Conservation (phyloP, 2,888 invertebrate species). For the Lutraria lutraria region DNA sequence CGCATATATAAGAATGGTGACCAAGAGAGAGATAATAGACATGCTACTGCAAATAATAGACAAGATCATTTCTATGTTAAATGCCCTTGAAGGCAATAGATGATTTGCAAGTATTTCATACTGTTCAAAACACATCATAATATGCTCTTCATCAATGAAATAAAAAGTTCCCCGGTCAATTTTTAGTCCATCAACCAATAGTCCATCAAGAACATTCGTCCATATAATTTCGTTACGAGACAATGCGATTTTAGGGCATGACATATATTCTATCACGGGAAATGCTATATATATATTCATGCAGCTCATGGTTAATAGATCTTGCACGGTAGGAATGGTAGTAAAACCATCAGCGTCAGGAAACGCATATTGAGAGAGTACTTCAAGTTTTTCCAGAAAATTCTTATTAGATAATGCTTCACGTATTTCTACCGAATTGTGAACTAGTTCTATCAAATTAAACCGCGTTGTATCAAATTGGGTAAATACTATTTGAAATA, state of each 20-base stretch:
- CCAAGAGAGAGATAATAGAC: conserved; percentile 49
- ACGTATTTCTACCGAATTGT: not conserved
- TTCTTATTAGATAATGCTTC: not conserved
- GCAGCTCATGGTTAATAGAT: not conserved
- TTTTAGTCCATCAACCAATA: not conserved
- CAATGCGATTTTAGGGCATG: conserved; percentile 29
- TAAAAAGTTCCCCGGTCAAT: conserved; percentile 15
- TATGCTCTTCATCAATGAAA: conserved; percentile 3
- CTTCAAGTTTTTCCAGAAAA: not conserved
- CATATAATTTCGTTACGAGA: conserved; percentile 28
- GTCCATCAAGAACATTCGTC: conserved; percentile 22
- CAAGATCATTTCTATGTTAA: conserved; percentile 27
- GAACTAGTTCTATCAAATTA: not conserved
- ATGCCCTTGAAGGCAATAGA: conserved; percentile 8
- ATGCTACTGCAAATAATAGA: conserved; percentile 41
- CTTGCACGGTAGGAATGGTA: not conserved
- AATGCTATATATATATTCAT: not conserved
- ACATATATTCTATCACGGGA: not conserved
- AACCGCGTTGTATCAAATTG: conserved; percentile 6
- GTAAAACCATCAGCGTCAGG: conserved; percentile 34
- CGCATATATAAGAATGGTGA: conserved; percentile 46
- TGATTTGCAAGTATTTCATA: conserved; percentile 11
- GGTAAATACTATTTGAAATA: conserved; percentile 12
- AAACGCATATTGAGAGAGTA: not conserved
- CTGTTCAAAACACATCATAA: conserved; percentile 32